These are phyloP conservation scores for Jacana jacana DNA, from an alignment of 2,113 vertebrate species.

Conservation along the genomic window DNA sequence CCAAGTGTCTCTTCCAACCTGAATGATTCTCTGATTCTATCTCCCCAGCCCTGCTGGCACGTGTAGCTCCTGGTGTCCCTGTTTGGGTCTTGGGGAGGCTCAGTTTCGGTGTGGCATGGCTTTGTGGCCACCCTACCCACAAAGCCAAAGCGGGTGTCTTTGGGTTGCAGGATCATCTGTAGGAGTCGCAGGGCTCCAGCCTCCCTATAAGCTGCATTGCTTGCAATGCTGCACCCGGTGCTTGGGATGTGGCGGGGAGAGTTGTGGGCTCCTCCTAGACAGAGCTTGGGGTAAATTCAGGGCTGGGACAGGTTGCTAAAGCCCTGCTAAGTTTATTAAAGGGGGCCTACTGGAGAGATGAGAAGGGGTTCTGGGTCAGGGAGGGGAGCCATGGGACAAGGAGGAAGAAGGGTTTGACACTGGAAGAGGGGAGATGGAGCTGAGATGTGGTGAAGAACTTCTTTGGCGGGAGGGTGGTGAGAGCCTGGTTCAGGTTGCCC, in stretches of 20 bases:
- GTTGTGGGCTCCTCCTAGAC: background rate
- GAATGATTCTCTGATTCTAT: too few relatives aligned
- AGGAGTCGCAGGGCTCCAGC: rapidly evolving
- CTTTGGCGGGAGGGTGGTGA: too few relatives aligned
- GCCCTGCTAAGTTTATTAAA: background rate
- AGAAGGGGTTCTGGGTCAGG: too few relatives aligned
- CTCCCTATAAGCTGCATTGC: background rate
- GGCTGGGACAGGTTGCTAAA: rapidly evolving
- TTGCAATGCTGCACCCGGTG: background rate
- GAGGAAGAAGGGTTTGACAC: too few relatives aligned
- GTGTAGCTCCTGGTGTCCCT: rapidly evolving
- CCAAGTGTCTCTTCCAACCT: too few relatives aligned
- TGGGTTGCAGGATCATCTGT: background rate
- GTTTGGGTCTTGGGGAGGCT: background rate
- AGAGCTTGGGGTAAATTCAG: background rate
- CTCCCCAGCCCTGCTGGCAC: background rate
- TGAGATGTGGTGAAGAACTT: too few relatives aligned
- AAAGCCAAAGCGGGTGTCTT: background rate
- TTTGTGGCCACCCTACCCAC: rapidly evolving
- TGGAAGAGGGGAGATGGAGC: too few relatives aligned
- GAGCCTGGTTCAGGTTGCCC: too few relatives aligned
- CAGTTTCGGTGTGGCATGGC: rapidly evolving
- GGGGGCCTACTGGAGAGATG: too few relatives aligned
- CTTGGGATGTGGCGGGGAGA: background rate
- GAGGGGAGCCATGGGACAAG: too few relatives aligned